Evolutionary conservation across 2,888 invertebrate species (phyloP), one percentile per base, ranked within the genome.

Genomic region (Drosophila nr. perissopoda): DNA sequence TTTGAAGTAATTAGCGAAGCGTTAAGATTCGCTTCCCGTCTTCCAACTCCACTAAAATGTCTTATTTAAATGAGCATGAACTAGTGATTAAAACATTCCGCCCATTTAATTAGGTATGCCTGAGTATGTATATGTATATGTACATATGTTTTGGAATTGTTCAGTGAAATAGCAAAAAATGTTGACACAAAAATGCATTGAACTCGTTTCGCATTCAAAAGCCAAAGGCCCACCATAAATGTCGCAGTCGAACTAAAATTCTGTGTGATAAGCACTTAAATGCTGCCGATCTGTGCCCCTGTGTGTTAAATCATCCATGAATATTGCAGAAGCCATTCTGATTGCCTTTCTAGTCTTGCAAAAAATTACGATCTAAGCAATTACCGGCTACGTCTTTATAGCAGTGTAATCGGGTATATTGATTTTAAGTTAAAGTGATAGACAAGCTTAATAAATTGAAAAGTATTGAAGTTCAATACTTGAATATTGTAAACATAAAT

Each of bases 111-210:
- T 60, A 42, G 16, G 31, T 29, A 54, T 46, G 33, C 10, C 21
- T 21, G 33, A 11, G 4, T 25, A 65, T 66, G 61, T 69, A 4
- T 25, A 1, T 64, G 0, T 16, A 2, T 25, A 25, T 1, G n/a
- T 13, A 18, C 18, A 36, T 36, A 33, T 52, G 10, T 36, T 54
- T 34, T 57, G 46, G 77, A 68, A 83, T 81, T 75, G 76, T 83
- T 67, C 74, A 76, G 66, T 46, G 21, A 69, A 61, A 70, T 68
- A 65, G 34, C 64, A 72, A 1, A 8, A 7, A 13, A 46, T 79
- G 72, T 87, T 86, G 86, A 86, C 86, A 88, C 83, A 81, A 62
- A 90, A 90, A 86, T 73, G 83, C 90, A 83, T 79, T 90, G 89
- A 90, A 86, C 86, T 86, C 87, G 49, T 27, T 78, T 62, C 64